A percentile compares a stretch with the other conserved stretches of the same genome.
These are phyloP conservation scores for Homalodisca vitripennis DNA, from an alignment of 1,140 invertebrate genomes.

Conservation along the genomic window DNA sequence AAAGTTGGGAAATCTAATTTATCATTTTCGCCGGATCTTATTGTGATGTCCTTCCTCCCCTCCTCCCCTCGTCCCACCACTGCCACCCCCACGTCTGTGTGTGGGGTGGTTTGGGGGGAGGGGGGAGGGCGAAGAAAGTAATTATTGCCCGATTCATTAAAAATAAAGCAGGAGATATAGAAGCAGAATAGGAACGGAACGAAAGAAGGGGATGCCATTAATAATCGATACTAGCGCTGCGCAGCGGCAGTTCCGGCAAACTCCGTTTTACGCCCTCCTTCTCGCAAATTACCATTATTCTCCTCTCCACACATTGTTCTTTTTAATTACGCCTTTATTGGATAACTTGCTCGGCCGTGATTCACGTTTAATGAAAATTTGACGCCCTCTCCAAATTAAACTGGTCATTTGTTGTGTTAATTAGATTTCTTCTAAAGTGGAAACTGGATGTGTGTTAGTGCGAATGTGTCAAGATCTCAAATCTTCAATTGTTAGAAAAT, in stretches of 20 bases:
- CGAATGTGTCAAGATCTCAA: no score
- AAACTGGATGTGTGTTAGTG: no score
- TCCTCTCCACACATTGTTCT: slow-evolving; percentile 21
- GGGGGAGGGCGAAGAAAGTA: slow-evolving; percentile 19
- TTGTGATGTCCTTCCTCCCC: background rate
- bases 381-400: background rate
- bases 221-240: slow-evolving; percentile 24
- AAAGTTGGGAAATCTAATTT: background rate
- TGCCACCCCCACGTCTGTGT: no score
- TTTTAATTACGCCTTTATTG: slow-evolving; percentile 21
- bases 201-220: slow-evolving; percentile 21
- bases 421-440: no score
- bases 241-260: background rate
- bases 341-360: background rate
- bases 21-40: slow-evolving; percentile 17
- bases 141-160: slow-evolving; percentile 32
- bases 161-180: slow-evolving; percentile 27
- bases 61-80: background rate
- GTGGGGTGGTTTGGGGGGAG: background rate
- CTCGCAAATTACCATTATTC: slow-evolving; percentile 23
- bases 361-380: slow-evolving; percentile 6
- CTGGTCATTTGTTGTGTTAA: no score
- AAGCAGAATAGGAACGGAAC: slow-evolving; percentile 10
- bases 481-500: no score
- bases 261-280: background rate